A percentile compares a stretch with the other conserved stretches of the same genome.
These are phyloP conservation scores for Molossus alvarezi DNA, from an alignment of 2,797 vertebrate genomes.

Conservation along the genomic window DNA sequence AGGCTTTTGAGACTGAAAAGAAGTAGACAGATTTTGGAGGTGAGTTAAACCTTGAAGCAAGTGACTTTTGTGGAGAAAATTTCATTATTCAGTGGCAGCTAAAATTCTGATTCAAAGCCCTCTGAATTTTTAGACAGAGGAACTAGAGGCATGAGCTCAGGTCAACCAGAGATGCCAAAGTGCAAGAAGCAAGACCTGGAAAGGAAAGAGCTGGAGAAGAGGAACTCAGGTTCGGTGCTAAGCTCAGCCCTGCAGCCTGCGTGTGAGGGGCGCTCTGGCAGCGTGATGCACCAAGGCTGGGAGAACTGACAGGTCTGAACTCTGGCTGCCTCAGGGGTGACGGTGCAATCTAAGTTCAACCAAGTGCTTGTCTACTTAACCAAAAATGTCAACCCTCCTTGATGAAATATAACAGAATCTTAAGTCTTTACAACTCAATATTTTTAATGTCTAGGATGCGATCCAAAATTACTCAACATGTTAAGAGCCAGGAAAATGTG, in stretches of 20 bases:
- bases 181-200: not conserved
- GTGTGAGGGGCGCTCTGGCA: not conserved
- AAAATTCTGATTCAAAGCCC: not conserved
- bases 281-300: not conserved
- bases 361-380: not conserved
- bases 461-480: not conserved
- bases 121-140: not conserved
- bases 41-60: not conserved
- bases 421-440: not conserved
- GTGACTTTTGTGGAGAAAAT: not conserved
- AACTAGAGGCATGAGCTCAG: not conserved
- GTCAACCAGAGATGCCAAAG: not conserved
- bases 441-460: not conserved
- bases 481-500: conserved; percentile 20
- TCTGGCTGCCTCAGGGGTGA: not conserved
- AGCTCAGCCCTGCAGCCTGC: not conserved
- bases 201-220: conserved; percentile 28
- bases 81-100: not conserved
- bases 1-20: not conserved
- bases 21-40: not conserved
- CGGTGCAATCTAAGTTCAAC: not conserved
- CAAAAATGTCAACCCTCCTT: conserved; percentile 12
- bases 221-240: not conserved
- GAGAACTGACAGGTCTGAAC: not conserved
- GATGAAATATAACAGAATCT: conserved; percentile 30